Conservation (phyloP, 2,888 invertebrate species). For the Apotomis betuletana region DNA sequence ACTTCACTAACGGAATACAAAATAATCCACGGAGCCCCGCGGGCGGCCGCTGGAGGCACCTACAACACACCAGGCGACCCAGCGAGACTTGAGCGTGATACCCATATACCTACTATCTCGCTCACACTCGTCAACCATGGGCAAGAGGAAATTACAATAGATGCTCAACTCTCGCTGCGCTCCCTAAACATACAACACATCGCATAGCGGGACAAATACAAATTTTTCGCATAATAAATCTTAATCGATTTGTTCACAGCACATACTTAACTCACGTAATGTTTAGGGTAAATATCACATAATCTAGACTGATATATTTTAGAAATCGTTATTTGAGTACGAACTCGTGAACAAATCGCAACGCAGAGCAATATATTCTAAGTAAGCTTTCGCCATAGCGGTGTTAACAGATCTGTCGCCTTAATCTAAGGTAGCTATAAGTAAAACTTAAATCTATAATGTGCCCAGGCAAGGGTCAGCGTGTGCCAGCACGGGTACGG, state of each 20-base stretch:
- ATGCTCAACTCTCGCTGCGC: constrained; percentile 23
- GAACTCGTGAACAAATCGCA: constrained; percentile 61
- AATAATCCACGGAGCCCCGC: constrained; percentile 9
- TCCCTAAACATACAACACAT: constrained; percentile 29
- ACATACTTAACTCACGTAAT: constrained; percentile 33
- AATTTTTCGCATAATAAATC: constrained; percentile 22
- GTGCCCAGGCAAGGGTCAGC: constrained; percentile 45
- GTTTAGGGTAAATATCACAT: constrained; percentile 27
- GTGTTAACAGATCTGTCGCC: constrained; percentile 75
- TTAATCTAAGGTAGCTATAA: constrained; percentile 74
- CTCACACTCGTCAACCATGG: background rate
- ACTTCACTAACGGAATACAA: constrained; percentile 19
- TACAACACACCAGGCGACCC: constrained; percentile 25
- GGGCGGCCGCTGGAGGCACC: constrained; percentile 4
- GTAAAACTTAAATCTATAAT: constrained; percentile 65
- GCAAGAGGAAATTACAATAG: background rate
- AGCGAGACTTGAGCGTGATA: constrained; percentile 12
- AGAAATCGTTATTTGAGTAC: constrained; percentile 28
- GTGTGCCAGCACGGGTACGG: constrained; percentile 42
- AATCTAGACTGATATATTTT: constrained; percentile 21
- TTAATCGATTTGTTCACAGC: constrained; percentile 35
- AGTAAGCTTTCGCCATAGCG: constrained; percentile 69
- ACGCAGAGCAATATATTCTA: constrained; percentile 60
- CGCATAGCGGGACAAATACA: constrained; percentile 33
- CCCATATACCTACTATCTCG: background rate